Conservation (phyloP, 2,888 invertebrate genomes). For the Acanthococcus lagerstroemiae region DNA sequence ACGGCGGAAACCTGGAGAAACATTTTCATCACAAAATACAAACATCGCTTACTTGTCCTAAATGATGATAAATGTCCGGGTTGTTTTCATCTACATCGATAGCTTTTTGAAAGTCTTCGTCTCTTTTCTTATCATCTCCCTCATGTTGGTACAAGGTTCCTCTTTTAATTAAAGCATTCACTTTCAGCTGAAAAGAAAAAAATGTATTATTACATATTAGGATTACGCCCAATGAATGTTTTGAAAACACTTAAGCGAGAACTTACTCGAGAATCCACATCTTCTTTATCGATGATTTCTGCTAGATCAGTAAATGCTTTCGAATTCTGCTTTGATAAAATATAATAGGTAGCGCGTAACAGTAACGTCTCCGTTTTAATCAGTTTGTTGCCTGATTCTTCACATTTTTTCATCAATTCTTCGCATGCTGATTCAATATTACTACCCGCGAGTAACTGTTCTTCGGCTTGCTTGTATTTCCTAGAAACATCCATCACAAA, state of each 20-base stretch:
- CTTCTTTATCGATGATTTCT: slow-evolving; percentile 55
- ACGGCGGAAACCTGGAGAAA: no score
- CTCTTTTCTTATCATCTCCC: slow-evolving; percentile 59
- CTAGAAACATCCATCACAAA: not conserved
- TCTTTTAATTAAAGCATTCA: slow-evolving; percentile 43
- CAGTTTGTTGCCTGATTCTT: slow-evolving; percentile 5
- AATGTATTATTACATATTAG: no score
- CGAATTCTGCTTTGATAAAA: slow-evolving; percentile 64
- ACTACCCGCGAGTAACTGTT: slow-evolving; percentile 9
- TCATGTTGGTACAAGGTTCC: slow-evolving; percentile 74
- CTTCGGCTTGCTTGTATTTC: slow-evolving; percentile 6
- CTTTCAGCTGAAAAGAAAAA: slow-evolving; percentile 44
- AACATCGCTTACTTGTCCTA: slow-evolving; percentile 67
- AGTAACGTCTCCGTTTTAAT: slow-evolving; percentile 40
- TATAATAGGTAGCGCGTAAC: slow-evolving; percentile 70
- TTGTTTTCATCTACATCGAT: slow-evolving; percentile 65
- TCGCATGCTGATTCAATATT: slow-evolving; percentile 5
- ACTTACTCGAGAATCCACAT: slow-evolving; percentile 47
- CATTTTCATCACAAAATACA: no score
- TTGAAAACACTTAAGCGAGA: not conserved
- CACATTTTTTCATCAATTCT: slow-evolving; percentile 16
- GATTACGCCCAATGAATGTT: not conserved
- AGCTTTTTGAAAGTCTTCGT: slow-evolving; percentile 70
- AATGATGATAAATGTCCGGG: slow-evolving; percentile 84
- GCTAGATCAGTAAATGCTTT: slow-evolving; percentile 61